Conservation (phyloP, 2,797 vertebrate genomes). For the Tragelaphus oryx region DNA sequence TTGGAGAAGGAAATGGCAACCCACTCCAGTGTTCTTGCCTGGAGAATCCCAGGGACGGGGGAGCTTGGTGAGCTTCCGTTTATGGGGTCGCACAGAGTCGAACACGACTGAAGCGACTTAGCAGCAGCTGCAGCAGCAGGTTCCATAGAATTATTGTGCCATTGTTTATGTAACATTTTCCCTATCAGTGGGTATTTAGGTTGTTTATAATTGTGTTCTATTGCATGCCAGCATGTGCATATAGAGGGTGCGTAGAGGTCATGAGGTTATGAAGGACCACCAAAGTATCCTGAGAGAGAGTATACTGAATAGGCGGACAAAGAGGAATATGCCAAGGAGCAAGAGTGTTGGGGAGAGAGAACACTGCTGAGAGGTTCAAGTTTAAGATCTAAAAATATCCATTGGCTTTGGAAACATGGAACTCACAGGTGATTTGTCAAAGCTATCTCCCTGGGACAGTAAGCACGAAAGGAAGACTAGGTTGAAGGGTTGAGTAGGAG, state of each 20-base stretch:
- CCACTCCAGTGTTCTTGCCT: too few species aligned
- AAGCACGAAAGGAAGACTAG: background rate
- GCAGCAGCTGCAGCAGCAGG: too few species aligned
- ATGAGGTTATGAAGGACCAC: background rate
- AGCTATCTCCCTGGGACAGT: background rate
- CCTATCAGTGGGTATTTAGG: background rate
- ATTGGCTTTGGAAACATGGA: background rate
- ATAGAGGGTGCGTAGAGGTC: background rate
- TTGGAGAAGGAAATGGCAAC: too few species aligned
- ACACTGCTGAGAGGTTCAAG: background rate
- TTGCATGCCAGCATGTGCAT: background rate
- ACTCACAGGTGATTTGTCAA: background rate
- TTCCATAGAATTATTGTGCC: background rate
- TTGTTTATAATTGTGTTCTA: background rate
- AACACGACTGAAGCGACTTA: too few species aligned
- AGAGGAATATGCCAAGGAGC: background rate
- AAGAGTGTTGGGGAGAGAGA: background rate
- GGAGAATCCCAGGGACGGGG: too few species aligned
- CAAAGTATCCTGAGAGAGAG: background rate
- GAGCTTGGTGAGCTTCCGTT: too few species aligned
- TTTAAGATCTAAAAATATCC: background rate
- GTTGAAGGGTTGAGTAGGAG: background rate
- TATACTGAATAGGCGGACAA: background rate
- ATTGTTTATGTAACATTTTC: background rate
- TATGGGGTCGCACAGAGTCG: too few species aligned